Base-by-base conservation (phyloP, 1,140 invertebrate species). In the Nomia melanderi region DNA sequence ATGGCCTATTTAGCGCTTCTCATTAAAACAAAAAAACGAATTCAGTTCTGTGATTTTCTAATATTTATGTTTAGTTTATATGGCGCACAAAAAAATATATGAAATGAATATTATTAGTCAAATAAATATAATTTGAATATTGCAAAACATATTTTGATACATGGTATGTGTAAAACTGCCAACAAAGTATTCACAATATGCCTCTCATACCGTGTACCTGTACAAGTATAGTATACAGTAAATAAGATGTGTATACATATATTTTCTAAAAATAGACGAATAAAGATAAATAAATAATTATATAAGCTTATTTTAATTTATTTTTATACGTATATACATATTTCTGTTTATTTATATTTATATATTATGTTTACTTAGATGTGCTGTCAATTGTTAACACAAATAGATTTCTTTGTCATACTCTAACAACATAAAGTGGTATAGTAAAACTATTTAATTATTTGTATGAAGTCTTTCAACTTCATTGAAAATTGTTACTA, bases 321-420 rank as follows among this genome's bases (percentile, higher is more conserved):
- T 80, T 85, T 54, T 57, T 53, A 63, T 75, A 29, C 33, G 25
- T 77, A 81, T 63, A 83, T 77, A 81, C 62, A 85, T 78, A 59
- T 72, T 57, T 77, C 29, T 82, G 65, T 60, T 50, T 59, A 39
- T 47, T 67, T 77, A 70, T 67, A 84, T 60, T 71, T 53, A 23
- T 83, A 80, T 80, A 33, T 78, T 25, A 65, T 74, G 80, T 8
- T 39, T 39, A 73, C 44, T 83, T 86, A 88, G 78, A 88, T 66
- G 87, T 78, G 86, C 85, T 76, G 75, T 83, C 79, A 86, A 54
- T 85, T 75, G 67, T 87, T 84, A 91, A 91, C 90, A 90, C 81
- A 78, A 85, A 89, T 91, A 91, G 77, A 91, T 82, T 88, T 88
- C 78, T 89, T 63, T 89, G 84, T 75, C 87, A 88, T 78, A 87